Conservation (phyloP, 1,140 invertebrate species). For the Drosophila kepulauana region DNA sequence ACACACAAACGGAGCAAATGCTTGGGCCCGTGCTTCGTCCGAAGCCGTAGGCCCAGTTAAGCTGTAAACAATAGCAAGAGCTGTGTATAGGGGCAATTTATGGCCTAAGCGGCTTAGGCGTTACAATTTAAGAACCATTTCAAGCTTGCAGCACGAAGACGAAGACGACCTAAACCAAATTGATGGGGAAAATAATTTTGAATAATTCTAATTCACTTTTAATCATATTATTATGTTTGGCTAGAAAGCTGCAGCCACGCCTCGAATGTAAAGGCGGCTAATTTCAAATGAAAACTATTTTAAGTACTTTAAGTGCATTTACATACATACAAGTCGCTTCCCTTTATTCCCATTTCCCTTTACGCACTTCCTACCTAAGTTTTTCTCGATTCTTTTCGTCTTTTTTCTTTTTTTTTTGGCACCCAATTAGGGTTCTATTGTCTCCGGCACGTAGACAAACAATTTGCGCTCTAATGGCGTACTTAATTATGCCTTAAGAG, state of each 20-base stretch:
- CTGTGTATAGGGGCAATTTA: conserved; percentile 14
- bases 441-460: conserved; percentile 26
- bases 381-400: conserved; percentile 1
- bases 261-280: conserved; percentile 16
- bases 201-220: conserved; percentile 58
- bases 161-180: conserved; percentile 15
- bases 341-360: conserved; percentile 2
- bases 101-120: conserved; percentile 49
- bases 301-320: conserved; percentile 38
- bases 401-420: conserved; percentile 34
- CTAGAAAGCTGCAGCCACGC: conserved; percentile 16
- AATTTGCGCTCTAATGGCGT: conserved; percentile 49
- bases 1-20: background rate
- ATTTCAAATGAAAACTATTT: conserved; percentile 42
- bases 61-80: conserved; percentile 50
- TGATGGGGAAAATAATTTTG: conserved; percentile 22
- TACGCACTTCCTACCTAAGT: conserved; percentile 20
- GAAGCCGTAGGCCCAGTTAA: conserved; percentile 41
- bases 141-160: background rate
- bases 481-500: conserved; percentile 57
- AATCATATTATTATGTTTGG: conserved; percentile 36
- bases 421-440: conserved; percentile 46
- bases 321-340: conserved; percentile 25
- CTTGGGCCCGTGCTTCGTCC: background rate
- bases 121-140: conserved; percentile 6